phyloP scores from a whole-genome alignment of 2,797 vertebrate species.

The Mastacembelus armatus region DNA sequence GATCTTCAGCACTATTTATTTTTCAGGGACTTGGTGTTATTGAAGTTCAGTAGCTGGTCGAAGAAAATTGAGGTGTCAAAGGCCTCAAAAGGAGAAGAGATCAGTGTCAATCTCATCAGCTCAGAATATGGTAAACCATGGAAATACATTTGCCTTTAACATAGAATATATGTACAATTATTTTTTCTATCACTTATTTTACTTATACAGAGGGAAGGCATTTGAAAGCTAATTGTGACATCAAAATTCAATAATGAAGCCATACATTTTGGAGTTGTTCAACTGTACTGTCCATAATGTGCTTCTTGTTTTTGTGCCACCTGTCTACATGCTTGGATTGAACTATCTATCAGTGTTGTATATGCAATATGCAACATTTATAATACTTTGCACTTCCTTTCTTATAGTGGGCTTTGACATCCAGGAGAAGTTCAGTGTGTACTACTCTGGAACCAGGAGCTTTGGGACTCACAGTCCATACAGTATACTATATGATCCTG shows the following conservation, averaged over 20 bases:
- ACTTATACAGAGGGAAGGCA: neutral
- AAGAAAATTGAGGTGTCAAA: slow-evolving; percentile 92
- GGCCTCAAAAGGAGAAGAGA: slow-evolving; percentile 87
- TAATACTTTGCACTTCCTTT: neutral
- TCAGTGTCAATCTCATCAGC: slow-evolving; percentile 94
- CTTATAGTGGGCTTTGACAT: slow-evolving; percentile 92
- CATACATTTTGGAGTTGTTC: neutral
- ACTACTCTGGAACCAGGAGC: slow-evolving; percentile 82
- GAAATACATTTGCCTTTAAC: slow-evolving; percentile 1
- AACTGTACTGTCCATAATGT: neutral
- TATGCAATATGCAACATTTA: neutral
- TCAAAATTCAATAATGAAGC: neutral
- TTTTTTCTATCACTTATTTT: neutral
- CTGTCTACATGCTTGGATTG: neutral
- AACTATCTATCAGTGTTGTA: neutral
- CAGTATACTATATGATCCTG: slow-evolving; percentile 6
- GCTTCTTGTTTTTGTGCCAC: too few relatives aligned
- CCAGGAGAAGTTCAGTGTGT: slow-evolving; percentile 86
- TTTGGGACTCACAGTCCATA: slow-evolving; percentile 67
- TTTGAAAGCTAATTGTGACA: too few relatives aligned
- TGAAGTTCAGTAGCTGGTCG: slow-evolving; percentile 90
- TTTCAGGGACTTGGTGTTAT: slow-evolving; percentile 88
- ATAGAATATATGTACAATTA: neutral
- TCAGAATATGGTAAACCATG: slow-evolving; percentile 91
- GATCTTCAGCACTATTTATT: slow-evolving; percentile 31